These are phyloP conservation scores for Mamestra brassicae DNA, from an alignment of 2,888 invertebrate species.

Conservation along the genomic window DNA sequence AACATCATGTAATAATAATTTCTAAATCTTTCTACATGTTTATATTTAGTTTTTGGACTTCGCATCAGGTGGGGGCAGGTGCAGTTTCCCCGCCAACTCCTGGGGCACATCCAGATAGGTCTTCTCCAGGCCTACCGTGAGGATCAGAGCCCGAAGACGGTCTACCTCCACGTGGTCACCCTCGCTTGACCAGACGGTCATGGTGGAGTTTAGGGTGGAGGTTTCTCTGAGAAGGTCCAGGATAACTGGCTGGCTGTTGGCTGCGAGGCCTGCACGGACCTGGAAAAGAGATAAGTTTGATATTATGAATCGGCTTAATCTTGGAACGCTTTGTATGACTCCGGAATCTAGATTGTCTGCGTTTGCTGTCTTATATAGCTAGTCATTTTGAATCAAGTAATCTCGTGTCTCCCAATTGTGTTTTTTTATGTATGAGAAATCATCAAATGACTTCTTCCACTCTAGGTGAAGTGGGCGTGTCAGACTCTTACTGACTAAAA, in stretches of 20 bases:
- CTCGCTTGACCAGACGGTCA: conserved; percentile 95
- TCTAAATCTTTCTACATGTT: conserved; percentile 38
- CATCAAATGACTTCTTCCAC: no score
- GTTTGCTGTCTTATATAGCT: no score
- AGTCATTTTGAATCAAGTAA: no score
- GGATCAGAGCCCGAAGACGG: conserved; percentile 92
- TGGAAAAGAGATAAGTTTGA: conserved; percentile 50
- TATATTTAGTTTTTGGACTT: conserved; percentile 76
- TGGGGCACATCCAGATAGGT: conserved; percentile 95
- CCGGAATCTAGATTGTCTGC: not conserved
- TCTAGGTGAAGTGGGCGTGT: no score
- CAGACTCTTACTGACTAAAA: no score
- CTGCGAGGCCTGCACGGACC: conserved; percentile 90
- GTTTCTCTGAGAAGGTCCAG: conserved; percentile 91
- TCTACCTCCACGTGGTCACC: conserved; percentile 93
- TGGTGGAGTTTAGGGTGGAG: conserved; percentile 90
- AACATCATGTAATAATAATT: conserved; percentile 50
- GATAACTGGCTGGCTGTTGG: conserved; percentile 92
- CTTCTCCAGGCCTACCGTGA: conserved; percentile 92
- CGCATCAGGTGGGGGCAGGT: conserved; percentile 81
- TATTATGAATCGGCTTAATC: not conserved
- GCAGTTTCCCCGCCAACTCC: conserved; percentile 88
- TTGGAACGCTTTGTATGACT: not conserved
- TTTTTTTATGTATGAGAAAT: no score
- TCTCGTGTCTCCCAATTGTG: no score